Evolutionary conservation across 2,113 vertebrate genomes (phyloP).

Genomic region (Tenrec ecaudatus): DNA sequence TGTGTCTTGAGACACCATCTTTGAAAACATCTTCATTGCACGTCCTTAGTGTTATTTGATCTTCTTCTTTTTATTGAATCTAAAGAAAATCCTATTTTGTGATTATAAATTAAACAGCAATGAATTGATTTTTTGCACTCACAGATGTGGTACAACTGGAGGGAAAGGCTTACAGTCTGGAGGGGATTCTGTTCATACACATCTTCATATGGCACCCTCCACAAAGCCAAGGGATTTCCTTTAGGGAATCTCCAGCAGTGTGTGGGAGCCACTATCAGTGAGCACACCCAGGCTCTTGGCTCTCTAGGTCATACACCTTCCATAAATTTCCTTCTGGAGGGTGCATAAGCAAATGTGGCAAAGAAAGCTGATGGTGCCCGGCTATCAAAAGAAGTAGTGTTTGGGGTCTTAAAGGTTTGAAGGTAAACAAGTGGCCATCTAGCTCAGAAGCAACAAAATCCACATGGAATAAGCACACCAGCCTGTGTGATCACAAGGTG

Average conservation of each 20-base stretch:
- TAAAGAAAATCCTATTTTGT: not conserved
- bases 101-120: not conserved
- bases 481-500: too few species aligned
- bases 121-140: not conserved
- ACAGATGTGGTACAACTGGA: not conserved
- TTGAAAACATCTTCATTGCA: not conserved
- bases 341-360: too few species aligned
- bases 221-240: not conserved
- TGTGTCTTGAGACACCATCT: not conserved
- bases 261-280: not conserved
- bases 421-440: too few species aligned
- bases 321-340: not conserved
- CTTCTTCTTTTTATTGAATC: not conserved
- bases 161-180: not conserved
- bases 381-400: too few species aligned
- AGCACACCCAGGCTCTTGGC: rapidly evolving
- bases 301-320: too few species aligned
- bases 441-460: too few species aligned
- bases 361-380: too few species aligned
- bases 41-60: not conserved
- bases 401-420: too few species aligned
- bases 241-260: not conserved
- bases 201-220: conserved; percentile 14
- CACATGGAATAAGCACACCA: too few species aligned
- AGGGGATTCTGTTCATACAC: conserved; percentile 1